These are phyloP conservation scores for Synanthedon andrenaeformis DNA, from an alignment of 2,888 invertebrate genomes.

Conservation along the genomic window DNA sequence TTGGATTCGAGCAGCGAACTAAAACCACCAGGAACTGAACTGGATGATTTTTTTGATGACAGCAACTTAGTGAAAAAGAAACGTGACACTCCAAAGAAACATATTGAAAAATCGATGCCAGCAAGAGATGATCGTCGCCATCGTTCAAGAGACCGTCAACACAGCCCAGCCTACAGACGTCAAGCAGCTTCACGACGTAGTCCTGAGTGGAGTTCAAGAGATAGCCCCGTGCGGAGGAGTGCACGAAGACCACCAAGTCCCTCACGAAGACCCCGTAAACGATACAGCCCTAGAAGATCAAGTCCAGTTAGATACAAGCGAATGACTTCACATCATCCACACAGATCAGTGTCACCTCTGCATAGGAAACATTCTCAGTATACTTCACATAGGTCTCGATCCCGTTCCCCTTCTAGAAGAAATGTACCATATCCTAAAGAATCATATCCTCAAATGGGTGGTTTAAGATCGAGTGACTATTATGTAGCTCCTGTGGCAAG, in stretches of 20 bases:
- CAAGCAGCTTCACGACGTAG: constrained; percentile 12
- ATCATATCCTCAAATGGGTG: constrained; percentile 5
- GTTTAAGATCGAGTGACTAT: neutral
- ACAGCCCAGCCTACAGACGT: neutral
- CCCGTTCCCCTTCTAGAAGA: constrained; percentile 1
- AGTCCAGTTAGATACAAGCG: constrained; percentile 1
- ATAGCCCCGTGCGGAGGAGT: constrained; percentile 1
- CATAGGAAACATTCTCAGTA: too few relatives aligned
- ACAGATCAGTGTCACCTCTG: neutral
- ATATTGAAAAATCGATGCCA: neutral
- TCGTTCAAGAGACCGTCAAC: constrained; percentile 5
- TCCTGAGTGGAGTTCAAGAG: constrained; percentile 6
- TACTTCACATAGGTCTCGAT: neutral
- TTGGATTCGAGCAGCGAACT: constrained; percentile 46
- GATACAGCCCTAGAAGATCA: neutral
- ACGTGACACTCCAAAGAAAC: constrained; percentile 7
- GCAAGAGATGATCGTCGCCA: neutral
- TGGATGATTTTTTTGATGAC: constrained; percentile 47
- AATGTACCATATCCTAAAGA: constrained; percentile 22
- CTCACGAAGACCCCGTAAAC: constrained; percentile 3
- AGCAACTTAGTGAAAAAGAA: constrained; percentile 14
- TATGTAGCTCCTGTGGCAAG: neutral
- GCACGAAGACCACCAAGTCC: constrained; percentile 7
- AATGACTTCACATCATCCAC: neutral
- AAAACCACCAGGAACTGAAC: constrained; percentile 57